Evolutionary conservation across 2,888 invertebrate species (phyloP).

Genomic region (Meliscaeva auricollis): DNA sequence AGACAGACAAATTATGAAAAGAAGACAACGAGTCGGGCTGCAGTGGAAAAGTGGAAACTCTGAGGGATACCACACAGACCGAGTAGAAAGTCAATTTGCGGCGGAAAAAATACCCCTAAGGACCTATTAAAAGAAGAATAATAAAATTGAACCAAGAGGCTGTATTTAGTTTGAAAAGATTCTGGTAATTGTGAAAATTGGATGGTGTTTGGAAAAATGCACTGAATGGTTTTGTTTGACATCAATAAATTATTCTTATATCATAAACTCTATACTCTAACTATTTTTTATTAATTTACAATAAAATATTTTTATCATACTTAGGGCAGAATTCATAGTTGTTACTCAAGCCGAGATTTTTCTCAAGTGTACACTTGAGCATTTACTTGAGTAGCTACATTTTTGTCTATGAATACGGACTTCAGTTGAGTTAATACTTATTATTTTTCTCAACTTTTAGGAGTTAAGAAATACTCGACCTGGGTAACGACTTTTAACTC

Average conservation of each 20-base stretch:
- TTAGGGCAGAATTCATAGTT: too few species aligned
- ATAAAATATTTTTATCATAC: too few species aligned
- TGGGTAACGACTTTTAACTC: too few species aligned
- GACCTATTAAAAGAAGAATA: constrained; percentile 66
- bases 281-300: too few species aligned
- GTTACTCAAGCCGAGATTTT: too few species aligned
- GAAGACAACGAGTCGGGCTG: constrained; percentile 14
- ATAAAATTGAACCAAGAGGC: constrained; percentile 58
- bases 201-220: neutral
- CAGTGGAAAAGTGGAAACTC: constrained; percentile 51
- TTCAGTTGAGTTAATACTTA: too few species aligned
- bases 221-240: constrained; percentile 33
- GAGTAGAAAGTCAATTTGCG: constrained; percentile 69
- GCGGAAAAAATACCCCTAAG: constrained; percentile 57
- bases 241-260: constrained; percentile 29
- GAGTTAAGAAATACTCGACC: too few species aligned
- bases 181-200: constrained; percentile 26
- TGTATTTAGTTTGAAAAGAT: neutral
- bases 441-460: too few species aligned
- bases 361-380: too few species aligned
- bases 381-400: too few species aligned
- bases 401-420: too few species aligned
- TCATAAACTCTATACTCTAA: too few species aligned
- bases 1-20: constrained; percentile 50
- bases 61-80: constrained; percentile 66